phyloP scores from a whole-genome alignment of 2,888 invertebrate genomes.

The Criorhina ranunculi region DNA sequence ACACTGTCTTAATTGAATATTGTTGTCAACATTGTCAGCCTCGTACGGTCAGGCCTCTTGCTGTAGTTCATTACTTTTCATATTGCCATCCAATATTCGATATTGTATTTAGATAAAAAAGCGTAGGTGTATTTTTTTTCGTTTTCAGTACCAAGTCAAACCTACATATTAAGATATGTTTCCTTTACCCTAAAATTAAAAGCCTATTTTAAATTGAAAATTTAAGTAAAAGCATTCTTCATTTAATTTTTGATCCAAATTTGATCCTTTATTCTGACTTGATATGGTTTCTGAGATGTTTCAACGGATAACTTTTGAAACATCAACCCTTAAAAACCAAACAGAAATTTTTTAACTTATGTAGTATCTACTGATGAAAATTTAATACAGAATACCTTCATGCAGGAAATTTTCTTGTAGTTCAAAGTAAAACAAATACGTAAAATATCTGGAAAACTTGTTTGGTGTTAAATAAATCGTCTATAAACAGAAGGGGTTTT shows the following conservation, averaged over 20 bases:
- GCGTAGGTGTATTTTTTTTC: too few relatives aligned
- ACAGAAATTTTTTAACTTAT: too few relatives aligned
- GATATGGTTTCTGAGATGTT: too few relatives aligned
- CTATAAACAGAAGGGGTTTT: slow-evolving; percentile 15
- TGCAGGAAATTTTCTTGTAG: background rate
- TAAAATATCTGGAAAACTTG: slow-evolving; percentile 12
- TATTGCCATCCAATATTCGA: slow-evolving; percentile 39
- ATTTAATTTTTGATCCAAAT: too few relatives aligned
- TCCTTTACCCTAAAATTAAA: too few relatives aligned
- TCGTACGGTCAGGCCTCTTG: slow-evolving; percentile 42
- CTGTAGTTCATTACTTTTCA: slow-evolving; percentile 32
- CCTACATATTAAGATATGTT: too few relatives aligned
- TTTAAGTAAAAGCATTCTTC: too few relatives aligned
- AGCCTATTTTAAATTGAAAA: too few relatives aligned
- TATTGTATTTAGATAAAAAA: slow-evolving; percentile 46
- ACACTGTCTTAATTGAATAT: slow-evolving; percentile 45
- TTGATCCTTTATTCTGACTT: too few relatives aligned
- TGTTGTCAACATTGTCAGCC: slow-evolving; percentile 52
- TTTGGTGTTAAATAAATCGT: slow-evolving; percentile 34
- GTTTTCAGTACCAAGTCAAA: too few relatives aligned
- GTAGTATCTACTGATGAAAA: background rate
- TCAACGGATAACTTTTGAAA: too few relatives aligned
- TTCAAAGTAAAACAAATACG: slow-evolving; percentile 2
- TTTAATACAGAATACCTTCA: background rate
- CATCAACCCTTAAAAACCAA: too few relatives aligned